Evolutionary conservation across 2,888 invertebrate species (phyloP), one percentile per base, ranked within the genome.

Genomic region (Agrotis clavis): DNA sequence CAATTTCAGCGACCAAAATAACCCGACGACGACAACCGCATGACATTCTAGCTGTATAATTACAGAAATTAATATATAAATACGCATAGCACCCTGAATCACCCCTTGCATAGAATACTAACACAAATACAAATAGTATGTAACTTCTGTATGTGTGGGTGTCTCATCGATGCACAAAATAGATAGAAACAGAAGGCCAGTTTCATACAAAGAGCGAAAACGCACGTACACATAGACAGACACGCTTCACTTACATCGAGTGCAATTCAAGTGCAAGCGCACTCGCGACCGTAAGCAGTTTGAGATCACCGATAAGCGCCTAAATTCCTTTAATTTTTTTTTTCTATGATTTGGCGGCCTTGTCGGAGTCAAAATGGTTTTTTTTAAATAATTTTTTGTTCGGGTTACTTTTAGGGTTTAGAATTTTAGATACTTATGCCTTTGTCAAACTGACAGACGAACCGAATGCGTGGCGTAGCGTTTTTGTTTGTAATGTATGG

Each of bases 31-130:
- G 21, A 25, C 51, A 30, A 50, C 45, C 25, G 48, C 54, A 35
- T 63, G 25, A 41, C 48, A 45, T 45, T 57, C 50, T 47, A 47
- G 35, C 47, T 51, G 18, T 63, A 60, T 67, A 68, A 82, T 82
- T 66, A 77, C 35, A 48, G 59, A 45, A 60, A 71, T 53, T 50
- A 45, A 51, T 71, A 30, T 25, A 18, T 45, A 35, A 14, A 19
- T 41, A 18, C 16, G 18, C 25, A 57, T n/a, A 25, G 11, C 60
- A 47, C 71, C 73, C 79, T 69, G 54, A 78, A 51, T 82, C 73
- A 78, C 82, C 82, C 77, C 68, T 66, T 77, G 56, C 62, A 59
- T 50, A 13, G 57, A 41, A 56, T 48, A 16, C n/a, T 7, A 45
- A 70, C 48, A 75, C n/a, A 66, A 11, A 9, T 9, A 51, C 9